phyloP scores from a whole-genome alignment of 2,113 vertebrate genomes.

The Todiramphus saurophagus region DNA sequence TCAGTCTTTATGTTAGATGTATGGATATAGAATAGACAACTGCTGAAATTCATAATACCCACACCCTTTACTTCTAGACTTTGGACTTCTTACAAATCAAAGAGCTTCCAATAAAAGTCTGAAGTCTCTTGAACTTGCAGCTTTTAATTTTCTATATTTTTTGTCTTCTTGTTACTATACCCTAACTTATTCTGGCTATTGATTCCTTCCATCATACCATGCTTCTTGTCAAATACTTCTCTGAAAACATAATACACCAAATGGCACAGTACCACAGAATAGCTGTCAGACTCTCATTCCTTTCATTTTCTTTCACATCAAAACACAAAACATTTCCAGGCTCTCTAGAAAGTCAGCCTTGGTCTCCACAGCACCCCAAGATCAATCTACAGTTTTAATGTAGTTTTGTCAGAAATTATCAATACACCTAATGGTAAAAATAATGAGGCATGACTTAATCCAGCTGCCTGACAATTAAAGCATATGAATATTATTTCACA shows the following conservation, averaged over 20 bases:
- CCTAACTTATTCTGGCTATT: background rate
- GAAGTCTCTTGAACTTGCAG: background rate
- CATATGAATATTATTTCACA: constrained; percentile 46
- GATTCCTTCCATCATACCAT: background rate
- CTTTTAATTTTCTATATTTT: background rate
- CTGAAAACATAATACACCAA: background rate
- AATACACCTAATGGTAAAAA: constrained; percentile 40
- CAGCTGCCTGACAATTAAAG: constrained; percentile 54
- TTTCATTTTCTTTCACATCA: background rate
- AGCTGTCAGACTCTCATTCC: background rate
- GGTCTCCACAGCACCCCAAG: background rate
- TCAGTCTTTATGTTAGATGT: background rate
- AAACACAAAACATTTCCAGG: background rate
- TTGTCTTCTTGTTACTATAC: background rate
- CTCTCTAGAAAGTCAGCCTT: constrained; percentile 18
- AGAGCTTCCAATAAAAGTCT: background rate
- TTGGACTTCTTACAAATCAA: background rate
- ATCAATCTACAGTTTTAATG: constrained; percentile 38
- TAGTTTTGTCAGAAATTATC: constrained; percentile 42
- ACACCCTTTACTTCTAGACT: background rate
- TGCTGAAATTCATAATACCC: background rate
- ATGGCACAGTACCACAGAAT: background rate
- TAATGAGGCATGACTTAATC: constrained; percentile 51
- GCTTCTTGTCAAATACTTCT: background rate
- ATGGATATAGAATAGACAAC: background rate